These are phyloP conservation scores for Temnothorax curvispinosus DNA, from an alignment of 1,140 invertebrate species.

Conservation along the genomic window DNA sequence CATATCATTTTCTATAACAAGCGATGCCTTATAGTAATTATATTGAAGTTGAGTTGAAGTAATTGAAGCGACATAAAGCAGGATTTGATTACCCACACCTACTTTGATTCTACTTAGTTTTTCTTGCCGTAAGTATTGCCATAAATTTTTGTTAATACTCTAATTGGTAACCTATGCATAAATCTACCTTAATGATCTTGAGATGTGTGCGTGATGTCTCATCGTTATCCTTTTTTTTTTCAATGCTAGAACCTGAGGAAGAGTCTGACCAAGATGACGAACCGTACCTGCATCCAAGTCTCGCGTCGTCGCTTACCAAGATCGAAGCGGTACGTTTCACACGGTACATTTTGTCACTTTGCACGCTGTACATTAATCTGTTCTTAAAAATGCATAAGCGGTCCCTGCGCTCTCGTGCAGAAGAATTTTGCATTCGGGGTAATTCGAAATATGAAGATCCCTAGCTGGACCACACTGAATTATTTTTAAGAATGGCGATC, in stretches of 20 bases:
- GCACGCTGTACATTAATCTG: constrained; percentile 45
- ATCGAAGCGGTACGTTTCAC: constrained; percentile 87
- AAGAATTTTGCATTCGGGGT: constrained; percentile 47
- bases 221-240: constrained; percentile 75
- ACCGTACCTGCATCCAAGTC: constrained; percentile 93
- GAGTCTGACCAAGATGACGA: constrained; percentile 88
- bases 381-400: constrained; percentile 52
- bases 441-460: constrained; percentile 44
- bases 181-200: constrained; percentile 52
- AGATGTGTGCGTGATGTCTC: constrained; percentile 26
- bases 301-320: constrained; percentile 86
- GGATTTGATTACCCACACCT: constrained; percentile 82
- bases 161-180: constrained; percentile 57
- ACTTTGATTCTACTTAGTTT: constrained; percentile 83
- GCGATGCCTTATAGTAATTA: constrained; percentile 70
- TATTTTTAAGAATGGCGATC: constrained; percentile 41
- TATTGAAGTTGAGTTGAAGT: constrained; percentile 76
- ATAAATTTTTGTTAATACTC: constrained; percentile 70
- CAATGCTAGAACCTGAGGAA: constrained; percentile 84
- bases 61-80: constrained; percentile 77
- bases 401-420: constrained; percentile 30
- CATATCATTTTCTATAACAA: constrained; percentile 77
- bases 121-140: constrained; percentile 84
- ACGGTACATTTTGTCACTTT: constrained; percentile 22
- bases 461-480: constrained; percentile 36